Conservation (phyloP, 92 coral and sea anemone genomes). For the Anthopleura xanthogrammica region DNA sequence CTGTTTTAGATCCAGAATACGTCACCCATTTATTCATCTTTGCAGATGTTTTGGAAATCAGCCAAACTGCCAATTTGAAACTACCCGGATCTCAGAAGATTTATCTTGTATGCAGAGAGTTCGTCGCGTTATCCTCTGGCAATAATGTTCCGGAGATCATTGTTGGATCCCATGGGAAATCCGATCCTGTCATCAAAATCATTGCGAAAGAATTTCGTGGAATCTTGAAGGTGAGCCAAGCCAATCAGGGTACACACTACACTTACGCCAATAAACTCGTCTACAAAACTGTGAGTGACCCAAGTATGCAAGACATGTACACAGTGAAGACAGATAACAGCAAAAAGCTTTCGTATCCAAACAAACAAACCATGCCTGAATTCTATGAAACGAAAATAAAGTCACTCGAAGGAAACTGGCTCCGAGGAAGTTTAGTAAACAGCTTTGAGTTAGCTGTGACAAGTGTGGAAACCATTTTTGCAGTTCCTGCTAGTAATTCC, state of each 20-base stretch:
- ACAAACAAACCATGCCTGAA: slow-evolving; percentile 25
- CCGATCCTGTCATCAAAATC: slow-evolving; percentile 36
- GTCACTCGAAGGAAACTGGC: slow-evolving; percentile 26
- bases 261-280: slow-evolving; percentile 32
- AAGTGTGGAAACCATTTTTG: slow-evolving; percentile 34
- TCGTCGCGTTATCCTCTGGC: slow-evolving; percentile 36
- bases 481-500: slow-evolving; percentile 8
- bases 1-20: slow-evolving; percentile 34
- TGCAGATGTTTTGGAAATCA: slow-evolving; percentile 41
- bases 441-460: slow-evolving; percentile 29
- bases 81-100: slow-evolving; percentile 32
- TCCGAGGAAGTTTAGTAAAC: slow-evolving; percentile 17
- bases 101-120: slow-evolving; percentile 30
- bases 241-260: slow-evolving; percentile 30
- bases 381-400: slow-evolving; percentile 13
- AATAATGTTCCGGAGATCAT: slow-evolving; percentile 35
- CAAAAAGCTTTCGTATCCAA: slow-evolving; percentile 26
- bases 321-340: slow-evolving; percentile 27
- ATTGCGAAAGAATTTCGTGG: slow-evolving; percentile 40
- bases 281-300: slow-evolving; percentile 25
- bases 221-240: slow-evolving; percentile 36
- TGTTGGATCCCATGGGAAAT: slow-evolving; percentile 30
- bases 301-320: neutral
- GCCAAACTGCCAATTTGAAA: slow-evolving; percentile 17
- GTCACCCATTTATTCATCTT: slow-evolving; percentile 43